Conservation (phyloP, 1,140 invertebrate genomes). For the Cyclina sinensis region DNA sequence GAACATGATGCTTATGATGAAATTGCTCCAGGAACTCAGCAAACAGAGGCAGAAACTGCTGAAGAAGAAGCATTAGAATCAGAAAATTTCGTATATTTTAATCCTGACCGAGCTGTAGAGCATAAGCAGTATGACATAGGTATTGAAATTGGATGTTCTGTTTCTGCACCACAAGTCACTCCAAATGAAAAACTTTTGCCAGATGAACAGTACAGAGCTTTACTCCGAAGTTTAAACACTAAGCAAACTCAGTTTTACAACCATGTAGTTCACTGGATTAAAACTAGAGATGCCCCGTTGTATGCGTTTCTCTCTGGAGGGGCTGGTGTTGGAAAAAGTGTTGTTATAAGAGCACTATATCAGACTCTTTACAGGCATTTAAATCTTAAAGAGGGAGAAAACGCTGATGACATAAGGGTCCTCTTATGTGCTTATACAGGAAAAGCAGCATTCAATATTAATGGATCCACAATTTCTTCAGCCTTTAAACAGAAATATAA, state of each 20-base stretch:
- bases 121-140: slow-evolving; percentile 61
- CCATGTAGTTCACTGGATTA: too few relatives aligned
- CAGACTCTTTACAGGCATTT: too few relatives aligned
- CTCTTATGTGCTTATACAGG: too few relatives aligned
- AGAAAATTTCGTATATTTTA: neutral
- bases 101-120: slow-evolving; percentile 36
- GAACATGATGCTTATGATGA: slow-evolving; percentile 30
- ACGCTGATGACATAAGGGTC: too few relatives aligned
- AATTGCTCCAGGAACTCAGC: slow-evolving; percentile 48
- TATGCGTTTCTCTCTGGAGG: too few relatives aligned
- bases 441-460: too few relatives aligned
- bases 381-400: too few relatives aligned
- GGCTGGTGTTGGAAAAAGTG: too few relatives aligned
- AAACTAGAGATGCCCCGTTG: neutral
- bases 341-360: too few relatives aligned
- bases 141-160: too few relatives aligned
- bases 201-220: slow-evolving; percentile 31
- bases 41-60: slow-evolving; percentile 13
- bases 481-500: too few relatives aligned
- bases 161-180: neutral
- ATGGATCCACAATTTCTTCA: too few relatives aligned
- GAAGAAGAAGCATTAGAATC: slow-evolving; percentile 4
- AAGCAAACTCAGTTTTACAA: neutral
- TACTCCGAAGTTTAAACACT: neutral
- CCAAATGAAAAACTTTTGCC: slow-evolving; percentile 28